A percentile compares a stretch with the other conserved stretches of the same genome.
These are phyloP conservation scores for Monochamus saltuarius DNA, from an alignment of 1,140 invertebrate species.

Conservation along the genomic window DNA sequence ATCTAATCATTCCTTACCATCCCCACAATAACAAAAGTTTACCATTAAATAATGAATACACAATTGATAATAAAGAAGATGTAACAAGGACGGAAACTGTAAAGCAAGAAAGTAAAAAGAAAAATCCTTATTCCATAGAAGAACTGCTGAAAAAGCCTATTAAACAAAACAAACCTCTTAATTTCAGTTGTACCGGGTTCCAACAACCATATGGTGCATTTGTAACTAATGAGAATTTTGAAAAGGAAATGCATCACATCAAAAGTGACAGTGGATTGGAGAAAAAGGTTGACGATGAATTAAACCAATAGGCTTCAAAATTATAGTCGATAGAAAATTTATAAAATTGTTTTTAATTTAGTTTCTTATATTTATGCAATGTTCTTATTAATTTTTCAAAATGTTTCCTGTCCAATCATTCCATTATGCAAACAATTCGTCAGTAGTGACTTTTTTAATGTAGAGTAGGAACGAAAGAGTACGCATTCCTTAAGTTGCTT, in stretches of 20 bases:
- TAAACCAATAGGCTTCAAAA: neutral
- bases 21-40: conserved; percentile 18
- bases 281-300: conserved; percentile 40
- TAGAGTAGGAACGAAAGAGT: too few species aligned
- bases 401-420: too few species aligned
- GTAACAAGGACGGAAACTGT: conserved; percentile 9
- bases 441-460: too few species aligned
- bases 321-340: too few species aligned
- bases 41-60: conserved; percentile 21
- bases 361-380: too few species aligned
- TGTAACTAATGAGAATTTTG: conserved; percentile 28
- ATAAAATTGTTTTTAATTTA: too few species aligned
- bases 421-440: too few species aligned
- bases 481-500: too few species aligned
- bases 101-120: conserved; percentile 56
- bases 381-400: too few species aligned
- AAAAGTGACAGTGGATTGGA: conserved; percentile 30
- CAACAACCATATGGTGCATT: conserved; percentile 46
- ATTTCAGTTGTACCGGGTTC: conserved; percentile 31
- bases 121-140: conserved; percentile 84
- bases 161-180: conserved; percentile 49
- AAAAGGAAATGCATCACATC: conserved; percentile 20
- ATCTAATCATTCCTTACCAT: conserved; percentile 57
- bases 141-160: conserved; percentile 79
- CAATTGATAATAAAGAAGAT: conserved; percentile 36